phyloP scores from a whole-genome alignment of 2,113 vertebrate genomes.

The Siniperca chuatsi region DNA sequence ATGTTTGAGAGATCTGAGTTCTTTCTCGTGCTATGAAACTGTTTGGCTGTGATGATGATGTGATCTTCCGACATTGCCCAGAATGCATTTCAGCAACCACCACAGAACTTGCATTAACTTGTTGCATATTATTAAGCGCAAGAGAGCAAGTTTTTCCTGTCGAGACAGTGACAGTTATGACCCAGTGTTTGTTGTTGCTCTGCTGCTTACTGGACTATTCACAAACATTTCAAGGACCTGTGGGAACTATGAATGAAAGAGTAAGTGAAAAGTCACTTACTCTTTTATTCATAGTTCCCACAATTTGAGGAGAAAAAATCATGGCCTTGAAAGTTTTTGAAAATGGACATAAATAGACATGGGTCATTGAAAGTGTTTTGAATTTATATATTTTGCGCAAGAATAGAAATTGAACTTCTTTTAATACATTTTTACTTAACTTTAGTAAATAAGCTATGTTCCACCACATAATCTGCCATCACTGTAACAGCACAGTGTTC shows the following conservation, averaged over 20 bases:
- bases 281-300: not conserved
- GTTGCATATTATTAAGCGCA: conserved; percentile 5
- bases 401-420: too few relatives aligned
- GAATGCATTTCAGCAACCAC: not conserved
- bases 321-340: too few relatives aligned
- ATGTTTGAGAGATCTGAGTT: not conserved
- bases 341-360: too few relatives aligned
- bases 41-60: not conserved
- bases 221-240: too few relatives aligned
- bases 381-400: too few relatives aligned
- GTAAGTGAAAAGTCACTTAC: not conserved
- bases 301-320: too few relatives aligned
- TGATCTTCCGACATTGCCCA: not conserved
- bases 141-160: conserved; percentile 70
- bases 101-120: conserved; percentile 43
- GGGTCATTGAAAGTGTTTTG: too few relatives aligned
- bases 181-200: conserved; percentile 9
- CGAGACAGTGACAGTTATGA: conserved; percentile 18
- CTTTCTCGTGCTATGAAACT: not conserved
- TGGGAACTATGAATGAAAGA: too few relatives aligned
- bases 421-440: too few relatives aligned
- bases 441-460: too few relatives aligned
- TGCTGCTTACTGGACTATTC: not conserved
- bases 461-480: too few relatives aligned
- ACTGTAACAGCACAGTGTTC: too few relatives aligned